phyloP scores from a whole-genome alignment of 2,113 vertebrate species.

The human (Homo sapiens) region GRCh38 chr2:159778001-159778500 shows the following conservation, averaged over 20 bases:
- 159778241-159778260: background rate
- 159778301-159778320: background rate
- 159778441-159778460: background rate
- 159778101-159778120: background rate
- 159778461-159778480: background rate
- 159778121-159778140: conserved; percentile 10
- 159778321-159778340: background rate
- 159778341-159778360: conserved; percentile 5
- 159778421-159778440: background rate
- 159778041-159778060: conserved; percentile 35
- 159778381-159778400: background rate
- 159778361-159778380: conserved; percentile 32
- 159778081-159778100: background rate
- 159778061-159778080: background rate
- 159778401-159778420: background rate
- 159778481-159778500: background rate
- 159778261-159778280: background rate
- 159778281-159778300: background rate
- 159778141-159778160: conserved; percentile 23
- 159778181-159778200: background rate
- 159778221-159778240: background rate
- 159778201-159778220: background rate
- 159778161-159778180: background rate
- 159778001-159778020: conserved; percentile 13
- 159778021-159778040: conserved; percentile 32